A percentile compares a stretch with the other conserved stretches of the same genome.
phyloP scores from a whole-genome alignment of 2,797 vertebrate genomes.

The Tolypeutes matacus region DNA sequence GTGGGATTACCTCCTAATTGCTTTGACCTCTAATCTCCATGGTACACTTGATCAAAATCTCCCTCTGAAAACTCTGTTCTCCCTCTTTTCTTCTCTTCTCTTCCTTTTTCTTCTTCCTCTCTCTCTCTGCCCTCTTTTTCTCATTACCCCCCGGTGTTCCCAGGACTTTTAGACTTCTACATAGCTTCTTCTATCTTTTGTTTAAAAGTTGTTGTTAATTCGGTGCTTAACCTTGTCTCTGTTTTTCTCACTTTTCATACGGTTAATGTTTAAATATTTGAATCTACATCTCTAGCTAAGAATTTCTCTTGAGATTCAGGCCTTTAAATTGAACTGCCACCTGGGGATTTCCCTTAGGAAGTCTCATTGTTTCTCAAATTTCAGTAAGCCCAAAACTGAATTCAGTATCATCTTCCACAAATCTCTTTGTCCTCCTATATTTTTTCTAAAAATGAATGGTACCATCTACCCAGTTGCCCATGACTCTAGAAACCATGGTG shows the following conservation, averaged over 20 bases:
- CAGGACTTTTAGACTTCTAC: not conserved
- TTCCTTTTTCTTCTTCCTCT: not conserved
- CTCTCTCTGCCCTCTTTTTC: not conserved
- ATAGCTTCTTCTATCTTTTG: not conserved
- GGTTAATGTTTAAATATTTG: not conserved
- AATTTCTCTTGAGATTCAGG: not conserved
- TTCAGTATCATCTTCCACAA: not conserved
- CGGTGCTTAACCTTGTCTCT: not conserved
- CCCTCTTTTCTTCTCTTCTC: not conserved
- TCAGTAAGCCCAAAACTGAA: not conserved
- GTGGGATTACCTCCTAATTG: not conserved
- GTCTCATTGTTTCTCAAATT: not conserved
- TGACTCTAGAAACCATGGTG: not conserved
- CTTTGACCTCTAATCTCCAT: not conserved
- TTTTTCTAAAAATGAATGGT: not conserved
- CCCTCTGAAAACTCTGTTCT: not conserved
- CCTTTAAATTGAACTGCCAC: not conserved
- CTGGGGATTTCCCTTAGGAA: no score
- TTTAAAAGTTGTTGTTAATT: not conserved
- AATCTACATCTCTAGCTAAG: not conserved
- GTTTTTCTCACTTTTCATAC: not conserved
- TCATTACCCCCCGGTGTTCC: no score
- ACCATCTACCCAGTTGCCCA: not conserved
- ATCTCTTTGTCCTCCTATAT: not conserved
- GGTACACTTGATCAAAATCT: not conserved